A percentile compares a stretch with the other conserved stretches of the same genome.
Evolutionary conservation across 2,113 vertebrate genomes (phyloP).

Genomic region (Rutilus rutilus): DNA sequence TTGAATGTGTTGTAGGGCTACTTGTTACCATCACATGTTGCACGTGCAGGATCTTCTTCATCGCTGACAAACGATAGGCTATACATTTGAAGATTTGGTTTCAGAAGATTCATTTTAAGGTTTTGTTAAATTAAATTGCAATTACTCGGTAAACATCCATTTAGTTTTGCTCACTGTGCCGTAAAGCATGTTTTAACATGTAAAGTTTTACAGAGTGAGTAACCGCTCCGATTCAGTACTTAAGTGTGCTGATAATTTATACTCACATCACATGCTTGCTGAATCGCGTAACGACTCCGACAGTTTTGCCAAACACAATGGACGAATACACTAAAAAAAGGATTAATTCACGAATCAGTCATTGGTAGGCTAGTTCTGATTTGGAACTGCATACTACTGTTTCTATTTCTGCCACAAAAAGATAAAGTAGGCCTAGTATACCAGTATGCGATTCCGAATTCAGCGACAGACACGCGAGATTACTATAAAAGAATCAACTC

Average conservation of each 20-base stretch:
- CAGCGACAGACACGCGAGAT: no score
- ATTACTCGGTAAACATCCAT: no score
- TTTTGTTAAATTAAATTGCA: no score
- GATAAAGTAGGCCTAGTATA: no score
- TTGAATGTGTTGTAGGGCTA: no score
- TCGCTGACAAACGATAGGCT: no score
- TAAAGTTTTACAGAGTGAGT: background rate
- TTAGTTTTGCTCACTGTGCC: background rate
- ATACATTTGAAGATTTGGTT: no score
- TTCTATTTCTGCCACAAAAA: no score
- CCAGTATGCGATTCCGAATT: no score
- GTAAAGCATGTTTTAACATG: background rate
- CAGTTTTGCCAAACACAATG: background rate
- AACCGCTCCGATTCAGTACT: background rate
- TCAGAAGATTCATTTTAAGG: no score
- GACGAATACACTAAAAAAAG: no score
- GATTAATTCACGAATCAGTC: background rate
- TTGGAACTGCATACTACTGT: background rate
- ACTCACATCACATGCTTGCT: background rate
- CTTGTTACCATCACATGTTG: background rate
- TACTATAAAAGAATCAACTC: background rate
- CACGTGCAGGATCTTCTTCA: background rate
- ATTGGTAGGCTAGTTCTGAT: background rate
- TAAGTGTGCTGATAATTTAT: background rate
- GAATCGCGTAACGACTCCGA: background rate